These are phyloP conservation scores for Drosophila lacteicornis DNA, from an alignment of 1,140 invertebrate genomes.

Conservation along the genomic window DNA sequence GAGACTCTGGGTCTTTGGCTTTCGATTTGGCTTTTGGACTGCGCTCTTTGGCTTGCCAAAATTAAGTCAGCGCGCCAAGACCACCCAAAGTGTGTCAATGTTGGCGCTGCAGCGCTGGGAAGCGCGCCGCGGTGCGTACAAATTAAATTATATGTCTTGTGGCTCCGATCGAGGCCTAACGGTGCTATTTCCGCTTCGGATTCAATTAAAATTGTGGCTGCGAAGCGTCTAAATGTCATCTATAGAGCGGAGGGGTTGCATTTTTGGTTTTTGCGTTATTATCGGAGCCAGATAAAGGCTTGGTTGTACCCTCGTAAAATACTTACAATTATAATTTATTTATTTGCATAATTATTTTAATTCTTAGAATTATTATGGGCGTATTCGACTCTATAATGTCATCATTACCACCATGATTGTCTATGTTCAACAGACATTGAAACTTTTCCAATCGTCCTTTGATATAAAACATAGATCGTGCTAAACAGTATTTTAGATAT, in stretches of 20 bases:
- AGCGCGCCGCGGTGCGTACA: conserved; percentile 36
- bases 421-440: too few relatives aligned
- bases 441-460: too few relatives aligned
- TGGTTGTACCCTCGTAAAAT: too few relatives aligned
- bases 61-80: conserved; percentile 64
- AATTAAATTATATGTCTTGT: conserved; percentile 51
- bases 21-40: conserved; percentile 24
- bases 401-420: too few relatives aligned
- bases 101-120: conserved; percentile 48
- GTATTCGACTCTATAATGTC: too few relatives aligned
- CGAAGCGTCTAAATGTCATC: conserved; percentile 17
- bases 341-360: too few relatives aligned
- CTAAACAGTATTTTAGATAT: too few relatives aligned
- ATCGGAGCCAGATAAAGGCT: too few relatives aligned
- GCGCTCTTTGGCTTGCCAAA: conserved; percentile 61
- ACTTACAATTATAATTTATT: too few relatives aligned
- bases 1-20: conserved; percentile 19
- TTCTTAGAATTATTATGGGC: too few relatives aligned
- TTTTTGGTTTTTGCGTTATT: not conserved
- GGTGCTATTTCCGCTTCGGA: conserved; percentile 47
- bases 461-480: too few relatives aligned
- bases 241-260: conserved; percentile 14
- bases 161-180: conserved; percentile 49
- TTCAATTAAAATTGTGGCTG: conserved; percentile 44
- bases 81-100: conserved; percentile 82